These are phyloP conservation scores for Lasioglossum calceatum DNA, from an alignment of 2,888 invertebrate species.

Conservation along the genomic window DNA sequence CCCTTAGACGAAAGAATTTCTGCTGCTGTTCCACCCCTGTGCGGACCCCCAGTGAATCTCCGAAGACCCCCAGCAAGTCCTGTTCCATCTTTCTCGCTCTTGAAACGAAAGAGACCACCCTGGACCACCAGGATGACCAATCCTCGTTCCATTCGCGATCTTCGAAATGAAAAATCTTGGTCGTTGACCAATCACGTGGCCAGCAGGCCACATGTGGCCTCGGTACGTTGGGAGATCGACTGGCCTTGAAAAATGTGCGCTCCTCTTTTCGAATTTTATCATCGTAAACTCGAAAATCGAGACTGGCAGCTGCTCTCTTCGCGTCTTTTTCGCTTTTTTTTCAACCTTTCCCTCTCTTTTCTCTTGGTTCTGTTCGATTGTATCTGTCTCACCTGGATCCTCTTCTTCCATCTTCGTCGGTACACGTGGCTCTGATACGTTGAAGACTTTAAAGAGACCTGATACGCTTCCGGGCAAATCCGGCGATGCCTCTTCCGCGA, in stretches of 20 bases:
- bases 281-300: slow-evolving; percentile 57
- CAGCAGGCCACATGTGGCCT: background rate
- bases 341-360: slow-evolving; percentile 30
- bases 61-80: slow-evolving; percentile 70
- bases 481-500: slow-evolving; percentile 50
- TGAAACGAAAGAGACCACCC: slow-evolving; percentile 47
- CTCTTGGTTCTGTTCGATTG: slow-evolving; percentile 15
- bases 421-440: slow-evolving; percentile 53
- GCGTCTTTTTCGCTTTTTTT: slow-evolving; percentile 54
- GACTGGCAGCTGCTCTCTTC: slow-evolving; percentile 67
- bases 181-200: slow-evolving; percentile 54
- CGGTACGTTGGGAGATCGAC: slow-evolving; percentile 60
- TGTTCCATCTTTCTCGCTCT: slow-evolving; percentile 13
- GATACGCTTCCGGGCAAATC: slow-evolving; percentile 47
- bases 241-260: slow-evolving; percentile 70
- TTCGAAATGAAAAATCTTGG: slow-evolving; percentile 39
- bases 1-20: slow-evolving; percentile 72
- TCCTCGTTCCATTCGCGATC: slow-evolving; percentile 14
- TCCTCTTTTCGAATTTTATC: slow-evolving; percentile 64
- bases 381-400: slow-evolving; percentile 23
- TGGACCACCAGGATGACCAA: slow-evolving; percentile 48
- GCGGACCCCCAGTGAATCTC: slow-evolving; percentile 64
- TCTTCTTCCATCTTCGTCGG: slow-evolving; percentile 27
- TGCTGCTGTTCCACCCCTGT: slow-evolving; percentile 52
- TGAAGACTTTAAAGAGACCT: slow-evolving; percentile 73